Base-by-base conservation (phyloP, 2,113 vertebrate genomes). In the Bubalus kerabau region DNA sequence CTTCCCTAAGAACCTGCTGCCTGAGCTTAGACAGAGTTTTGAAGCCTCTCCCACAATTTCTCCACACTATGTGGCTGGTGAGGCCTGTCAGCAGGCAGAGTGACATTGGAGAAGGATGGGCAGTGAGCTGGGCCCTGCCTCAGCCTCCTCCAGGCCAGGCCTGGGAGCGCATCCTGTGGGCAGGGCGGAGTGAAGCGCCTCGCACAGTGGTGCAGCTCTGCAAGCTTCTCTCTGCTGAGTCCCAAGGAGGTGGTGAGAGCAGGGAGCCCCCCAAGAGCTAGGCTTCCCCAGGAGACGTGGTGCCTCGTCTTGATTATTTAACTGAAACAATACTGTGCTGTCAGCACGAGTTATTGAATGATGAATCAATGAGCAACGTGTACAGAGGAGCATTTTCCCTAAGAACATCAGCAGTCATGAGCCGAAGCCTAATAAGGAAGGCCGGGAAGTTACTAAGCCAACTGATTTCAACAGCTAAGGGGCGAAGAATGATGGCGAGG, bases 341-440 rank as follows among this genome's bases (percentile, higher is more conserved):
- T 59, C 67, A 88, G 64, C 36, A 36, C 0, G 30, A 86, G 24
- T 64, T 81, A 88, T 2, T 85, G 67, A 90, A 81, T n/a, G 59
- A 54, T 30, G 71, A 82, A 40, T 32, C 87, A 15, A 30, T 24
- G 52, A 85, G 52, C 10, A 56, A 80, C 64, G 43, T 40, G 78
- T 30, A 36, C 26, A 86, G n/a, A 71, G 36, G 32, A 94, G 24
- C 80, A 60, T 93, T 94, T 93, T 91, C 86, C 56, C 28, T 43
- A 43, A 91, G 10, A 23, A 76, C 13, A 26, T 23, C 36, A 32
- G 32, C 40, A 91, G 24, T 59, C 24, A 30, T 6, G 67, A 48
- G 24, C 60, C 52, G 0, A 12, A 80, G 50, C 48, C 36, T 71
- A 67, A 24, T 17, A 54, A 57, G 26, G 32, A 54, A 46, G 74